Evolutionary conservation across 37 sponge, comb jelly and placozoan genomes (phyloP).

Genomic region (Beroe forskalii): DNA sequence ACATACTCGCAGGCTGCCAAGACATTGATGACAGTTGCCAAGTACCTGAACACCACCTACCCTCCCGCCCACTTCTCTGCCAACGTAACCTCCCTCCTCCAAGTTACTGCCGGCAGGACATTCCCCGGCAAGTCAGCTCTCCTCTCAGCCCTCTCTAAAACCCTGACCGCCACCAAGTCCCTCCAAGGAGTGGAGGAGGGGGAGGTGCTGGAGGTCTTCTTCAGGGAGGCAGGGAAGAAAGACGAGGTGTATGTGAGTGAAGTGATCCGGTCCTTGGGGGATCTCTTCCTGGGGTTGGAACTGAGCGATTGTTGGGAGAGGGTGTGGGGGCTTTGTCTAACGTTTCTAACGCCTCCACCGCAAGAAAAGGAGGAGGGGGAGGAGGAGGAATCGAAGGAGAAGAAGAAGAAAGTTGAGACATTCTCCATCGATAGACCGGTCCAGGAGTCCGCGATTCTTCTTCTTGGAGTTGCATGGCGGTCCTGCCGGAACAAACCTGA

Average conservation of each 20-base stretch:
- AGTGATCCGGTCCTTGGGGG: constrained; percentile 42
- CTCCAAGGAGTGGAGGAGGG: not conserved
- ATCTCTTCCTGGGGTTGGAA: not conserved
- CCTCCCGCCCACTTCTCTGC: not conserved
- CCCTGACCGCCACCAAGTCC: not conserved
- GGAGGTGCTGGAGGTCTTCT: not conserved
- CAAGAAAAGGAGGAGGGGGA: constrained; percentile 31
- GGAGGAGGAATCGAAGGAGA: constrained; percentile 32
- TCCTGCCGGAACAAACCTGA: not conserved
- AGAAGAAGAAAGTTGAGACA: constrained; percentile 11
- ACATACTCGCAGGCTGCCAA: constrained; percentile 18
- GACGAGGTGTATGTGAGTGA: constrained; percentile 36
- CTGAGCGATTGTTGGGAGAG: not conserved
- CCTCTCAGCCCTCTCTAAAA: not conserved
- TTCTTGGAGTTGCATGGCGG: constrained; percentile 8
- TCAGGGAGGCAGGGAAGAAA: constrained; percentile 17
- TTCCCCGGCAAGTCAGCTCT: constrained; percentile 37
- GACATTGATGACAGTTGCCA: not conserved
- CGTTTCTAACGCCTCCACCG: not conserved
- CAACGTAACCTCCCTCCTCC: not conserved
- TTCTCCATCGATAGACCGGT: not conserved
- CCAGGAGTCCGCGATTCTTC: constrained; percentile 1
- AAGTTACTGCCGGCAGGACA: constrained; percentile 14
- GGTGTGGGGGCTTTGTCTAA: not conserved
- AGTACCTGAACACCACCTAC: not conserved